These are phyloP conservation scores for Ictalurus furcatus DNA, from an alignment of 2,113 vertebrate species.

Conservation along the genomic window DNA sequence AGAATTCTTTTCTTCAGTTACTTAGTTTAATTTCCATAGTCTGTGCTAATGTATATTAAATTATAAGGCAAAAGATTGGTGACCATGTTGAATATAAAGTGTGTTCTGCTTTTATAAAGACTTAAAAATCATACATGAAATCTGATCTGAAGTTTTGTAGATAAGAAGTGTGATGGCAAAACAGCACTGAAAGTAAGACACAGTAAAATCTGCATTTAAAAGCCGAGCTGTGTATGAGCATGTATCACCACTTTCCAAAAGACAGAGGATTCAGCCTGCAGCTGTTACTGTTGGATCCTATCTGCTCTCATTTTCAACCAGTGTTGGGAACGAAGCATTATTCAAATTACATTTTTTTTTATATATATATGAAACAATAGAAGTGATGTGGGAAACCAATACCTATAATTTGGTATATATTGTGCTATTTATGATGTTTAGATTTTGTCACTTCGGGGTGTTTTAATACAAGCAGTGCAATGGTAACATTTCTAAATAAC, in stretches of 20 bases:
- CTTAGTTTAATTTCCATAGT: neutral
- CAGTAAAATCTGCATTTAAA: conserved; percentile 14
- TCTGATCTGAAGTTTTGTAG: neutral
- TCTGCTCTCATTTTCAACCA: conserved; percentile 25
- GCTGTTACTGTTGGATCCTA: conserved; percentile 17
- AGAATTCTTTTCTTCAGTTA: no score
- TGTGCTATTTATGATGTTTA: neutral
- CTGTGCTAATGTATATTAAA: neutral
- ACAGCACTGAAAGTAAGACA: neutral
- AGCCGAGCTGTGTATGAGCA: neutral
- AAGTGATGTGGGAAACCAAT: neutral
- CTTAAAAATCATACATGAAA: neutral
- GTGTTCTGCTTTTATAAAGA: neutral
- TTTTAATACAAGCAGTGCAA: neutral
- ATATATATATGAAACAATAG: neutral
- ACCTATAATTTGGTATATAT: neutral
- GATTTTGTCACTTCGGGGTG: neutral
- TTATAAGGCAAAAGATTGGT: neutral
- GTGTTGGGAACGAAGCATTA: neutral
- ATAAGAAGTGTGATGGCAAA: neutral
- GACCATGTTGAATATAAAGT: neutral
- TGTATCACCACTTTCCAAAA: neutral
- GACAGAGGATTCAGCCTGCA: conserved; percentile 27
- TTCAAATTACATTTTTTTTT: conserved; percentile 1
- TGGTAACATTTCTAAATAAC: neutral